Evolutionary conservation across 1,140 invertebrate genomes (phyloP), one percentile per base, ranked within the genome.

Genomic region (Anthonomus grandis): DNA sequence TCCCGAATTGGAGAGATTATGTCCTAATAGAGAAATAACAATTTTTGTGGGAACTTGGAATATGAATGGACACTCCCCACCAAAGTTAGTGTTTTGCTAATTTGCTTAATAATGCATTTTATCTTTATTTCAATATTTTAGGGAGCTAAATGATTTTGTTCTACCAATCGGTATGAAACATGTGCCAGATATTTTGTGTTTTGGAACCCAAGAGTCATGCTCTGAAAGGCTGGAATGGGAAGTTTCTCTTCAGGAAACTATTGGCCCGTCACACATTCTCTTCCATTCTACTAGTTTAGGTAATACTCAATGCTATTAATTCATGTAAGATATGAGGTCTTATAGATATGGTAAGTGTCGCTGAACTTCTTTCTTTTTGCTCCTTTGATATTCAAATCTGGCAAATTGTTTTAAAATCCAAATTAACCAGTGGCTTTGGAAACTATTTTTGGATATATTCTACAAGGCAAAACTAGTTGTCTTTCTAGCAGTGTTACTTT

Each of bases 41-140:
- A 86, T 97, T 59, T 95, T 93, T 77, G 83, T 95, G 50, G 92
- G 91, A 10, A 93, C 92, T 4, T 97, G 94, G 94, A 98, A 98
- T 73, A 95, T 97, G 91, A 94, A 94, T 76, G 90, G 90, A 10
- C 90, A 87, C 65, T 79, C 77, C 58, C 84, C 86, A 39, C 84
- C 85, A 15, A 91, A 81, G 83, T 71, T 55, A 34, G 22, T 38
- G 3, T 25, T 21, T 15, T 44, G 12, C 18, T 24, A 0, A 21
- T 4, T 37, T 37, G 9, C 23, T 31, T 25, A 27, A 5, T 45
- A 5, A 38, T 24, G n/a, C 13, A 34, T 17, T 22, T 21, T n/a
- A n/a, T 15, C 45, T 27, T 31, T 27, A 31, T 18, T 27, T 36
- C 34, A 13, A 45, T 58, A 39, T 63, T 67, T 13, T 64, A 84